Base-by-base conservation (phyloP, 2,113 vertebrate species). In the Perognathus longimembris region DNA sequence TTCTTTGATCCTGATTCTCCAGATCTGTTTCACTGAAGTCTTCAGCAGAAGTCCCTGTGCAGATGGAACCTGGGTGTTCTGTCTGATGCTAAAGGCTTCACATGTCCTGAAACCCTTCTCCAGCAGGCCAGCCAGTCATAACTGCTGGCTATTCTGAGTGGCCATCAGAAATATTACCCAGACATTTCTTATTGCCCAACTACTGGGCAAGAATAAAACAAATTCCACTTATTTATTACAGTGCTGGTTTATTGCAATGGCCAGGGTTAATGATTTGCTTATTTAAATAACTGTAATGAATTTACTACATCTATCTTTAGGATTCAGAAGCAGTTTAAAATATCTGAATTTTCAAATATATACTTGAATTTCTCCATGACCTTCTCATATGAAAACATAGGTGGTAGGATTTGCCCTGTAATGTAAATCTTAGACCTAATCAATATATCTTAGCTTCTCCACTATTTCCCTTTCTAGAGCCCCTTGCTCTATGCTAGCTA, bases 221-320 rank as follows among this genome's bases (percentile, higher is more conserved):
- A 92, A 93, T 64, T 69, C 4, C 28, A 64, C 40, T 71, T 84
- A 89, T 87, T 90, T 92, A 74, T 92, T 66, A 66, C n/a, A 61
- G 57, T 76, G 11, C 34, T 69, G 38, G 28, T 67, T 90, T 73
- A 61, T 22, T 85, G 38, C 36, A 73, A 57, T 36, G 54, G 80
- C 57, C 26, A 67, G 89, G 9, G 88, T 95, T 92, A 95, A 94
- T 83, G 45, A 95, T 85, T 90, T 84, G 6, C 90, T 77, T 63
- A n/a, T 84, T 93, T 93, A 77, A 88, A 81, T 59, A 59, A 75
- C 14, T 38, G 54, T 32, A 38, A 28, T 95, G 26, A 67, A n/a
- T 92, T 88, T 93, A 50, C 54, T 93, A 50, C 59, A 66, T 90
- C 76, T 89, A 88, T 90, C 85, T 57, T 75, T 96, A 81, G 26